Evolutionary conservation across 2,797 vertebrate genomes (phyloP).

Genomic region (Rhinichthys osculus): DNA sequence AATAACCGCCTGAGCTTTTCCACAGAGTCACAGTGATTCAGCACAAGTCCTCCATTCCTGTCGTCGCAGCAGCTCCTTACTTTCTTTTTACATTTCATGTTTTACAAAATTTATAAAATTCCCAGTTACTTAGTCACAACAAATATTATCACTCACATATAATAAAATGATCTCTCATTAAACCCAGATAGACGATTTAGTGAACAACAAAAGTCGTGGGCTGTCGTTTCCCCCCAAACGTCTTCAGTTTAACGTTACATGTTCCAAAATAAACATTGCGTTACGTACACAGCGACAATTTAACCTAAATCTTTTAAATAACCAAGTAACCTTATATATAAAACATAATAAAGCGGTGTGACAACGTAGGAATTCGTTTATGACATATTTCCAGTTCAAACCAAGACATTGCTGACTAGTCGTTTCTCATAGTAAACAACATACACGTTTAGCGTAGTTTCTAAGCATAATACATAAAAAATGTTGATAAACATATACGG

Average conservation of each 20-base stretch:
- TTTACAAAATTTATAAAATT: background rate
- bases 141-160: no score
- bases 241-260: background rate
- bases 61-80: background rate
- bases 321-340: no score
- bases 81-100: background rate
- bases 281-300: background rate
- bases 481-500: no score
- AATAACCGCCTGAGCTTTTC: slow-evolving; percentile 70
- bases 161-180: background rate
- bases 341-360: background rate
- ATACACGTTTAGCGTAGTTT: background rate
- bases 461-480: background rate
- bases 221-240: background rate
- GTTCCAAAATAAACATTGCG: background rate
- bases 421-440: slow-evolving; percentile 19
- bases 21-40: slow-evolving; percentile 84
- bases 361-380: background rate
- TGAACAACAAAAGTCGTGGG: background rate
- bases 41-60: slow-evolving; percentile 72
- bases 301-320: background rate
- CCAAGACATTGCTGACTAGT: slow-evolving; percentile 10
- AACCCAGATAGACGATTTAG: background rate
- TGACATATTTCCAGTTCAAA: slow-evolving; percentile 14
- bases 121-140: background rate